Percentiles rank a stretch among this genome's conserved stretches.
Conservation (phyloP, 1,140 invertebrate genomes). For the Zaprionus tsacasi region DNA sequence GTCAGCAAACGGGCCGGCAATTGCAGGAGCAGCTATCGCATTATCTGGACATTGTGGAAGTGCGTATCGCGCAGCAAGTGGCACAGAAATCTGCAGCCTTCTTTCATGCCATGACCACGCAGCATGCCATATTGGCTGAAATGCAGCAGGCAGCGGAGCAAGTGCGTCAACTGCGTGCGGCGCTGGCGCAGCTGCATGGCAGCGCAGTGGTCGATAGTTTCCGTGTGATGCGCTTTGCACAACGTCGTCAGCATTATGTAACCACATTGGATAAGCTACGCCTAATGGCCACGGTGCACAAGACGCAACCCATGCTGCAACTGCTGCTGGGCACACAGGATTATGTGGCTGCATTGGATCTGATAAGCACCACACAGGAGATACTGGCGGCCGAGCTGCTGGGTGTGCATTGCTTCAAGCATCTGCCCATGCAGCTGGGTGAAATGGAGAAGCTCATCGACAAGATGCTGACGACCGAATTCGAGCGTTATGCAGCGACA, state of each 20-base stretch:
- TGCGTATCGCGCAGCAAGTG: slow-evolving; percentile 97
- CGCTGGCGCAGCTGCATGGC: slow-evolving; percentile 90
- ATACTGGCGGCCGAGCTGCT: slow-evolving; percentile 94
- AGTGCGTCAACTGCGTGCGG: slow-evolving; percentile 89
- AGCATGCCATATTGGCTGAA: slow-evolving; percentile 96
- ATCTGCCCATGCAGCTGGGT: slow-evolving; percentile 96
- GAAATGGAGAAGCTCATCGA: slow-evolving; percentile 98
- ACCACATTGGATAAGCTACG: slow-evolving; percentile 91
- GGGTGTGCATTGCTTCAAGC: slow-evolving; percentile 96
- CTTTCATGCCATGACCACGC: slow-evolving; percentile 98
- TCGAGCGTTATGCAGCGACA: slow-evolving; percentile 94
- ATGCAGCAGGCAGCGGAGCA: slow-evolving; percentile 92
- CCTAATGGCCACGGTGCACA: slow-evolving; percentile 97
- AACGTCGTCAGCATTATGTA: slow-evolving; percentile 87
- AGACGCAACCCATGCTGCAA: slow-evolving; percentile 99
- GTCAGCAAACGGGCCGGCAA: slow-evolving; percentile 83
- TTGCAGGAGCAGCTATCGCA: slow-evolving; percentile 92
- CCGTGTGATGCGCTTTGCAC: slow-evolving; percentile 89
- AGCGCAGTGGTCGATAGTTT: slow-evolving; percentile 92
- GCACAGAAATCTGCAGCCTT: slow-evolving; percentile 97
- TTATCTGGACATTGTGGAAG: slow-evolving; percentile 97
- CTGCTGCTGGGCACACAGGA: slow-evolving; percentile 97
- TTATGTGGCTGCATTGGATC: slow-evolving; percentile 98
- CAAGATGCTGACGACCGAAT: slow-evolving; percentile 98
- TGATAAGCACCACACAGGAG: slow-evolving; percentile 97